These are phyloP conservation scores for Axea sp. DNA, from an alignment of 2,888 invertebrate species.

Conservation along the genomic window DNA sequence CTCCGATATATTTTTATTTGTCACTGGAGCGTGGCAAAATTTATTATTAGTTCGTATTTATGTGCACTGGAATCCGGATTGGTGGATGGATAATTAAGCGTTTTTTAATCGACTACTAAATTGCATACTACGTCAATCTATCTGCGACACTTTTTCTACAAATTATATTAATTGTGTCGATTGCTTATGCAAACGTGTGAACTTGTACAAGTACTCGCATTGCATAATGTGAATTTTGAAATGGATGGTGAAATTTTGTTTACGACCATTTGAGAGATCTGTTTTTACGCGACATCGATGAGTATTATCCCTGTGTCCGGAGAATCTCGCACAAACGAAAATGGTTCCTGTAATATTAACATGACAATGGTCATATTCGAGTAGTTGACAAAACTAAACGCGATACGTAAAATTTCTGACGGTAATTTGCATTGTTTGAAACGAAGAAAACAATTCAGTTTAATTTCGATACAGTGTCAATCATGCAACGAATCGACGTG, in stretches of 20 bases:
- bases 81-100: conserved; percentile 48
- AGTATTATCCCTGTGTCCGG: conserved; percentile 42
- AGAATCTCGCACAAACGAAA: conserved; percentile 38
- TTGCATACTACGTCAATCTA: conserved; percentile 17
- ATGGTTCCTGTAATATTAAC: conserved; percentile 50
- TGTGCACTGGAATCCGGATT: conserved; percentile 30
- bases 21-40: conserved; percentile 41
- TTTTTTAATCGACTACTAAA: conserved; percentile 58
- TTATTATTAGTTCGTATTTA: conserved; percentile 30
- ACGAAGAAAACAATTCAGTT: conserved; percentile 46
- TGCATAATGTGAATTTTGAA: conserved; percentile 25
- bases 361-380: conserved; percentile 39
- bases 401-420: conserved; percentile 42
- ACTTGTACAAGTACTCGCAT: too few relatives aligned
- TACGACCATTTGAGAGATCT: conserved; percentile 2
- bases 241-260: conserved; percentile 11
- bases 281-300: conserved; percentile 41
- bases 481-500: conserved; percentile 16
- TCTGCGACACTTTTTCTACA: conserved; percentile 28
- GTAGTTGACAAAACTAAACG: conserved; percentile 41
- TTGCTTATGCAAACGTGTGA: neutral
- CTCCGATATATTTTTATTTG: conserved; percentile 30
- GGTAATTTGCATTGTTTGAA: conserved; percentile 46
- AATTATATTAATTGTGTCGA: conserved; percentile 17
- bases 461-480: conserved; percentile 41